Evolutionary conservation across 2,797 vertebrate species (phyloP).

Genomic region (Hoplostethus mediterraneus): DNA sequence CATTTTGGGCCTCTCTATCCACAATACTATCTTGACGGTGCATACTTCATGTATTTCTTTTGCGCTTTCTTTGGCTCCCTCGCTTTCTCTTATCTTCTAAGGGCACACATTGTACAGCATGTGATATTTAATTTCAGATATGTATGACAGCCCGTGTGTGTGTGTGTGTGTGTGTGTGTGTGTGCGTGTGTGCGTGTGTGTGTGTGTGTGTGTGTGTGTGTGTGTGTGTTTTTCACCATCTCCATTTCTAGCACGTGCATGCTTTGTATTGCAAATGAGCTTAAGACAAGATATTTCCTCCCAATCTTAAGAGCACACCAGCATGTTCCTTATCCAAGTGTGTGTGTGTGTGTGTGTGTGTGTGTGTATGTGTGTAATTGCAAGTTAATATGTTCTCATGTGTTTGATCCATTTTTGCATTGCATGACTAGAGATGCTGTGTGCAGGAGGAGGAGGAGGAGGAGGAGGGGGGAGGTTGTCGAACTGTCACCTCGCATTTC

Average conservation of each 20-base stretch:
- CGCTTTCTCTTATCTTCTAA: slow-evolving; percentile 58
- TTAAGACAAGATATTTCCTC: slow-evolving; percentile 25
- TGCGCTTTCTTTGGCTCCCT: slow-evolving; percentile 41
- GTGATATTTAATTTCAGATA: slow-evolving; percentile 74
- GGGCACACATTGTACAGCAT: slow-evolving; percentile 44
- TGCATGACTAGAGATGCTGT: slow-evolving; percentile 21
- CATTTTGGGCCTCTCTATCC: slow-evolving; percentile 44
- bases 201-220: too few relatives aligned
- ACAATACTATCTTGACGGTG: slow-evolving; percentile 62
- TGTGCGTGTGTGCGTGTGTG: too few relatives aligned
- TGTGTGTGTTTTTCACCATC: slow-evolving; percentile 22
- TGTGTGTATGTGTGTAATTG: slow-evolving; percentile 12
- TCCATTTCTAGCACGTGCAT: slow-evolving; percentile 15
- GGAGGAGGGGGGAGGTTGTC: slow-evolving; percentile 38
- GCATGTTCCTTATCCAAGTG: slow-evolving; percentile 23
- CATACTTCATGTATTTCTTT: slow-evolving; percentile 56
- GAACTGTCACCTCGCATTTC: slow-evolving; percentile 67
- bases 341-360: slow-evolving; percentile 11
- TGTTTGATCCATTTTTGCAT: slow-evolving; percentile 35
- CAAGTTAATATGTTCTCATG: slow-evolving; percentile 19
- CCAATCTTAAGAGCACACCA: slow-evolving; percentile 18
- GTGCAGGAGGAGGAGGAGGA: slow-evolving; percentile 10
- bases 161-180: not conserved
- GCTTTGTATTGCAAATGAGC: slow-evolving; percentile 63
- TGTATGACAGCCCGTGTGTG: slow-evolving; percentile 40